phyloP scores from a whole-genome alignment of 2,113 vertebrate species.

The Triplophysa siluroides region DNA sequence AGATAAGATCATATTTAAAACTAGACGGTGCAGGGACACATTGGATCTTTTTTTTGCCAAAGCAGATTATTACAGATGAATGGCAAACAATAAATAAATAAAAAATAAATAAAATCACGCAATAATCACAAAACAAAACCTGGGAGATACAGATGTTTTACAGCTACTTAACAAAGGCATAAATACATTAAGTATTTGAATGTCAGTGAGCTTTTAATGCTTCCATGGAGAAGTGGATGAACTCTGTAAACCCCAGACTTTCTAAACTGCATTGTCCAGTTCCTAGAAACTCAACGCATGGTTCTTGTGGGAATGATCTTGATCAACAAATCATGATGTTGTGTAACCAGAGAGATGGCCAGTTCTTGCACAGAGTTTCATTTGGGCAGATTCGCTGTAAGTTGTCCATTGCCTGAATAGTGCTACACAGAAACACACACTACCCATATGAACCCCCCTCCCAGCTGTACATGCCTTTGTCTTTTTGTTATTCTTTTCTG shows the following conservation, averaged over 20 bases:
- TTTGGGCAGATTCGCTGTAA: neutral
- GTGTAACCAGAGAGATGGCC: neutral
- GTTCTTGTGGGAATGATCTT: too few relatives aligned
- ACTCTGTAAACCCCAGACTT: constrained; percentile 12
- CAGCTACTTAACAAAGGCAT: too few relatives aligned
- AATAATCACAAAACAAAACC: neutral
- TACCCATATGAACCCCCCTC: neutral
- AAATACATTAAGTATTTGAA: too few relatives aligned
- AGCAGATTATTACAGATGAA: neutral
- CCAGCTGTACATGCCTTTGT: too few relatives aligned
- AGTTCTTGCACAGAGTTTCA: constrained; percentile 5
- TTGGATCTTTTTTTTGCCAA: neutral
- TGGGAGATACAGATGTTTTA: too few relatives aligned
- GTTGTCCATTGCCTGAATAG: neutral
- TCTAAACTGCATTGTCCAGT: constrained; percentile 9
- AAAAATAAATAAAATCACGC: neutral
- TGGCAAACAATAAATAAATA: neutral
- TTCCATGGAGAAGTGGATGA: neutral
- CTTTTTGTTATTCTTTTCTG: neutral
- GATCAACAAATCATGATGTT: constrained; percentile 14
- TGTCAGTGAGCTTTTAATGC: too few relatives aligned
- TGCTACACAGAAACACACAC: neutral
- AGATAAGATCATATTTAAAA: constrained; percentile 1
- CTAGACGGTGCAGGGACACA: neutral
- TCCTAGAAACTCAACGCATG: constrained; percentile 36